Base-by-base conservation (phyloP, 2,888 invertebrate species). In the Melanostoma mellinum region DNA sequence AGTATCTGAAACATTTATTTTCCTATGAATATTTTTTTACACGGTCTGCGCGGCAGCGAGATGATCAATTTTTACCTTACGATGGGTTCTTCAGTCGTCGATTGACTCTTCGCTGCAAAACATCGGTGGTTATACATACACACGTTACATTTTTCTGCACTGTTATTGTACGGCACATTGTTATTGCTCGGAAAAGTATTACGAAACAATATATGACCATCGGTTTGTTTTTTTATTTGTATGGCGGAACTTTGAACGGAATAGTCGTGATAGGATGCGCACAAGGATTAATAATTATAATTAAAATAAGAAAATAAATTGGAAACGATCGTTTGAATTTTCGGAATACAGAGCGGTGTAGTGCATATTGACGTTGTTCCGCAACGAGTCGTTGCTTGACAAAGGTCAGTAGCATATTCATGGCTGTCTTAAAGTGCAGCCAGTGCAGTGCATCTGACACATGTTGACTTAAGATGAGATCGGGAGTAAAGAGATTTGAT, bases 21-120 rank as follows among this genome's bases (percentile, higher is more conserved):
- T 61, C 38, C 78, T 73, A 73, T 63, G 77, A 72, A 63, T 71
- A 61, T 63, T 65, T 42, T 75, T 73, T 78, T 74, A 73, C 78
- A 82, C 68, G 48, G 63, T 60, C 33, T 30, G 79, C 71, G 38
- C 38, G 20, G 20, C 67, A 67, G 74, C 69, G 58, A 84, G 84
- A 84, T 84, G 84, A 84, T 84, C 84, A 84, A 84, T 84, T 84
- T 79, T 84, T 79, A 74, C 84, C 71, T 79, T 71, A 53, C 58
- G 74, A 79, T 79, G 74, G 71, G 84, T 84, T 84, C 84, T 84
- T 84, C 84, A 84, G 84, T 84, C 79, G 84, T 79, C 79, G 84
- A 84, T 74, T 74, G 84, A 74, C 84, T 84, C 84, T 84, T 79
- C 78, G 74, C 74, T 84, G 84, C 71, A 63, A 79, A 84, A 84